phyloP scores from a whole-genome alignment of 2,797 vertebrate species.

The Xenentodon cancila region DNA sequence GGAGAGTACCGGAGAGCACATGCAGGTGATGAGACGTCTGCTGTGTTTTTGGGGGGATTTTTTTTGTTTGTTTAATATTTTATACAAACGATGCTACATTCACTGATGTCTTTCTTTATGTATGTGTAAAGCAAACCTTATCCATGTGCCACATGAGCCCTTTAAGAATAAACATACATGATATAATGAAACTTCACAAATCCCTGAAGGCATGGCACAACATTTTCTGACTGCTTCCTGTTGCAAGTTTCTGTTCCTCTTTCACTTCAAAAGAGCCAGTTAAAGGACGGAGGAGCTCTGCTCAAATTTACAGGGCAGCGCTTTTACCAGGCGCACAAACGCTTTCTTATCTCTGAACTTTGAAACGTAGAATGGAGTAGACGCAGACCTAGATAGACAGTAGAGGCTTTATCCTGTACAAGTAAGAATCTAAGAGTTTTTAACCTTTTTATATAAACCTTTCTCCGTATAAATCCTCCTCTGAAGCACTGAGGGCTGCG shows the following conservation, averaged over 20 bases:
- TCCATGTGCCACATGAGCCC: not conserved
- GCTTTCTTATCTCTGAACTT: conserved; percentile 42
- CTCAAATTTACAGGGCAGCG: not conserved
- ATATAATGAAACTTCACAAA: conserved; percentile 27
- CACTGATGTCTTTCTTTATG: not conserved
- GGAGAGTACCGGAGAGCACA: conserved; percentile 26
- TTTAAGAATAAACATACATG: conserved; percentile 6
- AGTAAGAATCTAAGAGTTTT: not conserved
- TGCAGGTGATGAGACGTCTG: not conserved
- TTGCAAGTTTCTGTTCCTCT: conserved; percentile 45
- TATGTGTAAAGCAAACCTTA: not conserved
- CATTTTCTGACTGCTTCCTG: conserved; percentile 10
- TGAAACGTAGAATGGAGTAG: conserved; percentile 12
- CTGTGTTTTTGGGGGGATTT: not conserved
- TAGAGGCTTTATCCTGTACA: not conserved
- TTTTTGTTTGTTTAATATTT: not conserved
- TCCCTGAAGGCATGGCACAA: not conserved
- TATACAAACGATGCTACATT: not conserved
- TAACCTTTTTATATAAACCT: not conserved
- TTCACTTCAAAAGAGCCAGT: conserved; percentile 27
- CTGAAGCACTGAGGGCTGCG: conserved; percentile 4
- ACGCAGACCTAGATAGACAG: too few species aligned
- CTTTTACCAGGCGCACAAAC: accelerated
- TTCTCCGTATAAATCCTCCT: not conserved
- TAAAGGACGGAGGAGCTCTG: conserved; percentile 9